These are phyloP conservation scores for Microcebus tavaratra DNA, from an alignment of 2,113 vertebrate species.

Conservation along the genomic window DNA sequence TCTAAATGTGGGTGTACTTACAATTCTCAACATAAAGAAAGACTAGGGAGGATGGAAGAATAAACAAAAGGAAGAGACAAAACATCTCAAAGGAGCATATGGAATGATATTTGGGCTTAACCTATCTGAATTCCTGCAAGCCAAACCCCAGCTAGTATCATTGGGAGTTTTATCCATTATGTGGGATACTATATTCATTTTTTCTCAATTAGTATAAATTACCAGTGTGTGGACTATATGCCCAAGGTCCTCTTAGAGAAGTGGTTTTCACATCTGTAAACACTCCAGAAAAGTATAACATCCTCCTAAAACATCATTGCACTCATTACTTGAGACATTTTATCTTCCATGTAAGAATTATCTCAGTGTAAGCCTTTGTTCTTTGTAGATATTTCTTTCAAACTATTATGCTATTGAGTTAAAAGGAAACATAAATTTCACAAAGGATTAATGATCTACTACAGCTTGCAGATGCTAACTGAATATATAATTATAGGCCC, in stretches of 20 bases:
- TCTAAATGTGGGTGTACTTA: neutral
- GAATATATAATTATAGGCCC: constrained; percentile 26
- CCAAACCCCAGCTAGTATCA: neutral
- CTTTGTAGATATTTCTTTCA: neutral
- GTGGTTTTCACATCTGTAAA: neutral
- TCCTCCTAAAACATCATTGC: neutral
- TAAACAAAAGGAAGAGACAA: neutral
- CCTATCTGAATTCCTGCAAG: neutral
- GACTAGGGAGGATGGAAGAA: neutral
- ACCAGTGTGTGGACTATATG: neutral
- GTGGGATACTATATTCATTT: neutral
- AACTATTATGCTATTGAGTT: neutral
- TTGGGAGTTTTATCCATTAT: neutral
- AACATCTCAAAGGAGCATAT: neutral
- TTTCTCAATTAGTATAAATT: constrained; percentile 5
- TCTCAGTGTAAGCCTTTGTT: neutral
- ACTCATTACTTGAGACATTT: neutral
- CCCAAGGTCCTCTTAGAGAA: neutral
- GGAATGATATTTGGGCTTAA: neutral
- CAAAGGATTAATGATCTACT: constrained; percentile 71
- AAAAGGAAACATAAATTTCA: constrained; percentile 56
- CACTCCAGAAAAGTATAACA: neutral
- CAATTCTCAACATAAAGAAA: neutral
- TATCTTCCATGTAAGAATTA: neutral
- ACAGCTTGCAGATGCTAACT: constrained; percentile 64